phyloP scores from a whole-genome alignment of 2,797 vertebrate species.

The Spea hammondii region DNA sequence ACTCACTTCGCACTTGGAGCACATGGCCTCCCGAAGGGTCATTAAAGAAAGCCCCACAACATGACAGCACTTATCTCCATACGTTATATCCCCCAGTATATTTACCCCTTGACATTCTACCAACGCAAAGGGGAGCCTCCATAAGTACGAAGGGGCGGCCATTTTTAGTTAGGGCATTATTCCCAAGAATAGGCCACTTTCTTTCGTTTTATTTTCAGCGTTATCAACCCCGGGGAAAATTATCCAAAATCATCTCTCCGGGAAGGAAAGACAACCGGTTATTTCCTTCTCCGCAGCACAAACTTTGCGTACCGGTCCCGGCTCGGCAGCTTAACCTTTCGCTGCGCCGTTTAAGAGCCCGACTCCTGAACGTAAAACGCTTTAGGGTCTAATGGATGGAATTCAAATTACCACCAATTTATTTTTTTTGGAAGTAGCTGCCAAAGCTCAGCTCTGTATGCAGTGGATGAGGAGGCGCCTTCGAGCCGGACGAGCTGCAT shows the following conservation, averaged over 20 bases:
- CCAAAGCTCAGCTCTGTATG: no score
- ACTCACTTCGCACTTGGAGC: no score
- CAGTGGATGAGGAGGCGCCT: no score
- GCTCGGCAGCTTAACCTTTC: conserved; percentile 14
- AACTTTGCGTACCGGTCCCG: not conserved
- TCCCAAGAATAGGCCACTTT: no score
- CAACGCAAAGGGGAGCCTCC: not conserved
- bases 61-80: no score
- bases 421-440: no score
- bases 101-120: no score
- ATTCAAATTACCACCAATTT: conserved; percentile 25
- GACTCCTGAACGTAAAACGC: conserved; percentile 14
- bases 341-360: conserved; percentile 20
- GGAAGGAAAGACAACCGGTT: not conserved
- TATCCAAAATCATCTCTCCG: conserved; percentile 7
- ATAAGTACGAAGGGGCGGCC: not conserved
- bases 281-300: not conserved
- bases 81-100: no score
- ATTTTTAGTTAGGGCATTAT: not conserved
- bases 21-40: no score
- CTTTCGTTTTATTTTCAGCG: not conserved
- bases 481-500: no score
- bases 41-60: no score
- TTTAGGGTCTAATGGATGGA: conserved; percentile 40
- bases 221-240: not conserved